Evolutionary conservation across 1,140 invertebrate species (phyloP), one percentile per base, ranked within the genome.

Genomic region (Philotrypesis tridentata): DNA sequence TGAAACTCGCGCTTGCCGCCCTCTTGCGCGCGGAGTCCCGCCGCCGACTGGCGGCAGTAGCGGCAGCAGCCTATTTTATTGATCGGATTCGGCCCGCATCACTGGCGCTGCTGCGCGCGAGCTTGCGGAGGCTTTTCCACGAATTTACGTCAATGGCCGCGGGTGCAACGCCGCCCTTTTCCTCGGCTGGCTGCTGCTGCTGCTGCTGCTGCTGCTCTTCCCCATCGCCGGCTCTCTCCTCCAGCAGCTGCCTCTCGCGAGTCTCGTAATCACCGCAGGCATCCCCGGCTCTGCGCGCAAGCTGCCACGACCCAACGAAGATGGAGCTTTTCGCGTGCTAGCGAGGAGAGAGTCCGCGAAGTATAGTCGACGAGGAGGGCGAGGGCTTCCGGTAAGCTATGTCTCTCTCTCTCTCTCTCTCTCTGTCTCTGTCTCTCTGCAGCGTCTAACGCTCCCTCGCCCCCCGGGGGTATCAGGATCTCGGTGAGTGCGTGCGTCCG

Each of bases 1-100:
- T 21, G 17, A 55, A 17, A 14, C 40, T 29, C 61, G 33, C 72
- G 25, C 27, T 65, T n/a, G 70, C 33, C 55, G 78, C 61, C 40
- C 73, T 60, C 79, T 74, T 65, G 63, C 25, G 74, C 79, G 70
- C 25, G 72, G 17, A 31, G 65, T 78, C 79, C 48, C 60, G 61
- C 25, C 76, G 40, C 40, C 23, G 11, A 65, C 78, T 48, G 71
- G 25, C 25, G 74, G 61, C 61, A 65, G n/a, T n/a, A n/a, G 61
- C 61, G 61, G 61, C 23, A 65, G 14, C 71, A 77, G 75, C 79
- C 61, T 79, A 83, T 72, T 83, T 79, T 83, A 83, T 83, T 83
- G 82, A 83, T 83, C 82, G 77, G 82, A 79, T 78, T 67, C 68
- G 65, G 40, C 72, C 23, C 75, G 74, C 80, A 82, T 82, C 80